Conservation (phyloP, 1,140 invertebrate genomes). For the Brachionus paranguensis region DNA sequence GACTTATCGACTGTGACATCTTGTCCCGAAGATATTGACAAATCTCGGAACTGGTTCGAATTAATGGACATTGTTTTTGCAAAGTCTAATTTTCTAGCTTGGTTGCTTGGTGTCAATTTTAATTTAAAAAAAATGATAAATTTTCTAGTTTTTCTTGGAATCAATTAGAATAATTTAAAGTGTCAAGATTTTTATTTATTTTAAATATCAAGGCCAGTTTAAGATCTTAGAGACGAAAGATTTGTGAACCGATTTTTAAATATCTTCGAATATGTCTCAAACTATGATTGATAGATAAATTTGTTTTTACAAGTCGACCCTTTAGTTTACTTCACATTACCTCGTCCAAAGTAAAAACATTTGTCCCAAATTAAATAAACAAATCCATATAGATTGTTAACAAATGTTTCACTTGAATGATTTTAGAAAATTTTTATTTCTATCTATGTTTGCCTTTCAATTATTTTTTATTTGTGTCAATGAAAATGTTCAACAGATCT, state of each 20-base stretch:
- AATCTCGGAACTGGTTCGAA: background rate
- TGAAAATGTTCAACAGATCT: background rate
- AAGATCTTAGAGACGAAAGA: background rate
- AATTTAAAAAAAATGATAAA: background rate
- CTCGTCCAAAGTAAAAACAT: background rate
- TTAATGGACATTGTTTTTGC: background rate
- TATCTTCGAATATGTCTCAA: background rate
- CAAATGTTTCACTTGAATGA: background rate
- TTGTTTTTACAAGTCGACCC: background rate
- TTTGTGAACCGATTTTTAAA: background rate
- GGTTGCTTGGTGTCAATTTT: background rate
- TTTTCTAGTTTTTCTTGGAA: background rate
- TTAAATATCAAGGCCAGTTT: background rate
- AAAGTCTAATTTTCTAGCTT: background rate
- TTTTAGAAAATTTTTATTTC: background rate
- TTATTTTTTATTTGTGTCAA: background rate
- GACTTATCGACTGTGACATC: background rate
- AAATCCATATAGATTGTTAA: background rate
- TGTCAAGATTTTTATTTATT: background rate
- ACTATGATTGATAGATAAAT: background rate
- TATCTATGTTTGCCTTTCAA: background rate
- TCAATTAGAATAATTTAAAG: background rate
- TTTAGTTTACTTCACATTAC: background rate
- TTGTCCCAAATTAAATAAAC: background rate
- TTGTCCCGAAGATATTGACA: background rate